Conservation (phyloP, 1,140 invertebrate genomes). For the Leptopilina boulardi region DNA sequence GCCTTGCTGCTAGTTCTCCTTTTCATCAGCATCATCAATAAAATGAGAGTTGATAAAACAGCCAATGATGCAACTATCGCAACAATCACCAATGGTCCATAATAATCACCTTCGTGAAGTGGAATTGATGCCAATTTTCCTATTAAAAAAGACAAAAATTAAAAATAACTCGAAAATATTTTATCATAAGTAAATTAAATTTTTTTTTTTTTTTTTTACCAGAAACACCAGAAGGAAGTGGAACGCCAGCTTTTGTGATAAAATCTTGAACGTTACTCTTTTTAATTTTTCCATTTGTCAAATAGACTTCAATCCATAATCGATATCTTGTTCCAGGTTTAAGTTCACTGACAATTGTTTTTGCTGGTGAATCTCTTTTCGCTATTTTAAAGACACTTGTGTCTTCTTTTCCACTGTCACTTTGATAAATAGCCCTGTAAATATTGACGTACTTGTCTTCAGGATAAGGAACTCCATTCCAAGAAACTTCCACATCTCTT, state of each 20-base stretch:
- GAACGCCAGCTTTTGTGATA: slow-evolving; percentile 86
- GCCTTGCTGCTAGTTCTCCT: slow-evolving; percentile 81
- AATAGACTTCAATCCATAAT: slow-evolving; percentile 90
- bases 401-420: slow-evolving; percentile 84
- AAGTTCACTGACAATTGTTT: slow-evolving; percentile 82
- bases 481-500: slow-evolving; percentile 85
- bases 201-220: not conserved
- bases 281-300: slow-evolving; percentile 92
- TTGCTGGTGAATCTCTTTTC: slow-evolving; percentile 85
- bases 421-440: slow-evolving; percentile 89
- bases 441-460: slow-evolving; percentile 95
- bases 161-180: not conserved
- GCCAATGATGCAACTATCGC: slow-evolving; percentile 90
- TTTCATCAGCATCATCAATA: slow-evolving; percentile 87
- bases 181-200: no score
- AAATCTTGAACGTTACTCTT: slow-evolving; percentile 92
- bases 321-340: slow-evolving; percentile 90
- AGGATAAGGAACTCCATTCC: slow-evolving; percentile 89
- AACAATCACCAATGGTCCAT: slow-evolving; percentile 89
- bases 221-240: slow-evolving; percentile 74
- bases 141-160: slow-evolving; percentile 49
- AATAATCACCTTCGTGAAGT: slow-evolving; percentile 84
- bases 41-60: slow-evolving; percentile 86
- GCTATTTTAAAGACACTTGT: slow-evolving; percentile 90
- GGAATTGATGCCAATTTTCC: slow-evolving; percentile 80